phyloP scores from a whole-genome alignment of 2,888 invertebrate genomes.

The Enoplolaimus lenunculus region DNA sequence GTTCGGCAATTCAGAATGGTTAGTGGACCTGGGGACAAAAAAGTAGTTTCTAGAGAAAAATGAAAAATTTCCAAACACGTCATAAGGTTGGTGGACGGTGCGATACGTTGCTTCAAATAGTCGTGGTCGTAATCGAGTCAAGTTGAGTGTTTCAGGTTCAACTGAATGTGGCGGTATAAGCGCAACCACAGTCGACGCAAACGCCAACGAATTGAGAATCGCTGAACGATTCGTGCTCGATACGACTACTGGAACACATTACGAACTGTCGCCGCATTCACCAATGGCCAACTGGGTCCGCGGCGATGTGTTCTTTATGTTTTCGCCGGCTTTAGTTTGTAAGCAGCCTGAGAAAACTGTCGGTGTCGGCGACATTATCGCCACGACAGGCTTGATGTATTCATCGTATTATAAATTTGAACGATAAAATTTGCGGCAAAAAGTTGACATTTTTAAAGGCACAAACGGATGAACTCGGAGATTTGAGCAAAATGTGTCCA shows the following conservation, averaged over 20 bases:
- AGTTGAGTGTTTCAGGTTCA: not conserved
- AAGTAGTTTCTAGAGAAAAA: no score
- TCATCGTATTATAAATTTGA: constrained; percentile 39
- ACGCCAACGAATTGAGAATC: not conserved
- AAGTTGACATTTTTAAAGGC: no score
- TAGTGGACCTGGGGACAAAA: no score
- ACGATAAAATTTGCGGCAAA: no score
- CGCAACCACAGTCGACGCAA: not conserved
- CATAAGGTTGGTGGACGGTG: no score
- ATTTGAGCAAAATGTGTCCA: no score
- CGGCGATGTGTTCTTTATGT: constrained; percentile 42
- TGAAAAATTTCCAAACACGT: no score
- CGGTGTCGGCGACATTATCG: constrained; percentile 46
- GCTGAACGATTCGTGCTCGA: not conserved
- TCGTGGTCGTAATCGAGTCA: no score
- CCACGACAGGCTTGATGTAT: constrained; percentile 44
- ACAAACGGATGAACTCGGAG: no score
- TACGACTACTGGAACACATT: not conserved
- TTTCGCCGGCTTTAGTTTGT: constrained; percentile 46
- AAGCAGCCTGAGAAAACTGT: constrained; percentile 44
- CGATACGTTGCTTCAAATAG: no score
- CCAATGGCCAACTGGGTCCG: constrained; percentile 39
- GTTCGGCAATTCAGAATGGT: no score
- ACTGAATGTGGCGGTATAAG: not conserved
- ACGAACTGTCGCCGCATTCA: constrained; percentile 17